Percentiles rank a stretch among this genome's conserved stretches.
These are phyloP conservation scores for Cataglyphis cursor DNA, from an alignment of 2,888 invertebrate species.

Conservation along the genomic window DNA sequence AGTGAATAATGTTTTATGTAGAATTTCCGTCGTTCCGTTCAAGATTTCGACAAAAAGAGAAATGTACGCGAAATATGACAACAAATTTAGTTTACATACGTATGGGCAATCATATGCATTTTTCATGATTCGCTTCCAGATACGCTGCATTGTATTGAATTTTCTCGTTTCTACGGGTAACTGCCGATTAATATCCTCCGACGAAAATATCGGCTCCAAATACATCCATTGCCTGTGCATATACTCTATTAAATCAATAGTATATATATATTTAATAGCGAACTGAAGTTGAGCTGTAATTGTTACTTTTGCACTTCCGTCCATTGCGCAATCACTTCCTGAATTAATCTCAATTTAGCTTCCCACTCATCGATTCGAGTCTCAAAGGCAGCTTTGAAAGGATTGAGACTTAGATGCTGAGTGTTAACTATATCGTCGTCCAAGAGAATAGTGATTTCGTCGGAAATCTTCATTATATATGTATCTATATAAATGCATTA, in stretches of 20 bases:
- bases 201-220: slow-evolving; percentile 93
- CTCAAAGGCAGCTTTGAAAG: slow-evolving; percentile 93
- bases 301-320: slow-evolving; percentile 91
- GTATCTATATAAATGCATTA: slow-evolving; percentile 88
- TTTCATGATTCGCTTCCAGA: slow-evolving; percentile 93
- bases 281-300: background rate
- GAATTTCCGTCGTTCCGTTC: background rate
- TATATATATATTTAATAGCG: background rate
- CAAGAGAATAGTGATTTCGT: slow-evolving; percentile 91
- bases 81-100: slow-evolving; percentile 47
- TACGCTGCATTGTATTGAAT: slow-evolving; percentile 92
- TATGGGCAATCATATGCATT: slow-evolving; percentile 90
- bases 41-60: background rate
- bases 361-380: slow-evolving; percentile 92
- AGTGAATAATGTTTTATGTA: slow-evolving; percentile 1
- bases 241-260: background rate
- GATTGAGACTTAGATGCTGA: slow-evolving; percentile 92
- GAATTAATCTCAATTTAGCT: slow-evolving; percentile 89
- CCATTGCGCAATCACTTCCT: slow-evolving; percentile 90
- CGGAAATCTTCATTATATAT: slow-evolving; percentile 92
- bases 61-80: background rate
- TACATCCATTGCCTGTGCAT: slow-evolving; percentile 92
- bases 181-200: slow-evolving; percentile 93
- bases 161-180: slow-evolving; percentile 93
- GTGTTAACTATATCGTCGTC: slow-evolving; percentile 93